A percentile compares a stretch with the other conserved stretches of the same genome.
Evolutionary conservation across 2,888 invertebrate species (phyloP).

Genomic region (Agrochola macilenta): DNA sequence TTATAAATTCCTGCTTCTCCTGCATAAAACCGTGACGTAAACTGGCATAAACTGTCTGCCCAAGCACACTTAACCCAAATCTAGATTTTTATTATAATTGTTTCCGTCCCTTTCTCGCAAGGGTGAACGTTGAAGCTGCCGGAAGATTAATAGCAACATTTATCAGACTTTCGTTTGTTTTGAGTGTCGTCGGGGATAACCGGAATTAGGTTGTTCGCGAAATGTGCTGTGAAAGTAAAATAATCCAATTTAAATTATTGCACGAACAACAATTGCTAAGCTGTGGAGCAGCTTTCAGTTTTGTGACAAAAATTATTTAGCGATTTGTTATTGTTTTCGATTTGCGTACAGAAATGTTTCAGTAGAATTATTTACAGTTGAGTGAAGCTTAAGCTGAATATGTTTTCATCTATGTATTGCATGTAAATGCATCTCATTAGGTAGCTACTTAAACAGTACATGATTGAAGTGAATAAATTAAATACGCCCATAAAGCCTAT

Average conservation of each 20-base stretch:
- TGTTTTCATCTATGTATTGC: neutral
- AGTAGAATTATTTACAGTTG: neutral
- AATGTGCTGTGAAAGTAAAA: slow-evolving; percentile 81
- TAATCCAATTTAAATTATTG: slow-evolving; percentile 85
- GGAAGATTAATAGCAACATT: slow-evolving; percentile 86
- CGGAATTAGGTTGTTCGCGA: slow-evolving; percentile 84
- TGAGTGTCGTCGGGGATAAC: slow-evolving; percentile 85
- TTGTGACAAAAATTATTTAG: slow-evolving; percentile 60
- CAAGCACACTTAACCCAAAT: slow-evolving; percentile 75
- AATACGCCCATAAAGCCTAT: neutral
- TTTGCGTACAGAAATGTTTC: slow-evolving; percentile 12
- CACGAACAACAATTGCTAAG: slow-evolving; percentile 68
- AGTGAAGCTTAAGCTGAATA: neutral
- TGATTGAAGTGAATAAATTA: neutral
- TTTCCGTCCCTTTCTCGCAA: slow-evolving; percentile 76
- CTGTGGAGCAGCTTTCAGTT: slow-evolving; percentile 56
- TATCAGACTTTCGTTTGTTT: slow-evolving; percentile 88
- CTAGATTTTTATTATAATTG: slow-evolving; percentile 77
- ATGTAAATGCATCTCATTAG: neutral
- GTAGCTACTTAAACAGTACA: neutral
- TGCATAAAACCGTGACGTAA: slow-evolving; percentile 59
- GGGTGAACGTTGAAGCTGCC: slow-evolving; percentile 74
- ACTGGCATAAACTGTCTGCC: slow-evolving; percentile 64
- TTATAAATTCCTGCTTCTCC: slow-evolving; percentile 57
- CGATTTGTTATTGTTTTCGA: slow-evolving; percentile 52